A percentile compares a stretch with the other conserved stretches of the same genome.
Conservation (phyloP, 2,888 invertebrate species). For the Philonicus albiceps region DNA sequence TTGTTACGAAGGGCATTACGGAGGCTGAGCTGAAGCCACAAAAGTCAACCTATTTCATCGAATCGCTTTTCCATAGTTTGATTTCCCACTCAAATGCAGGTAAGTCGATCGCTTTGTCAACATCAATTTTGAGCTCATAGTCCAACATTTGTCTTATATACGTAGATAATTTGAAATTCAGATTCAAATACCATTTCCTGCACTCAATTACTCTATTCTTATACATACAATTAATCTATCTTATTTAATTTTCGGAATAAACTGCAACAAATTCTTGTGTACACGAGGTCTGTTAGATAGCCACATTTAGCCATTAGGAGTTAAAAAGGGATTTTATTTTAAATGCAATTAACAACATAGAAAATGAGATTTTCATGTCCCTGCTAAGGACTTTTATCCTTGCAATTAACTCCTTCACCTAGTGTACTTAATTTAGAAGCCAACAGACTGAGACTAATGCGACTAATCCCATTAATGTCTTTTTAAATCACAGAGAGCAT, state of each 20-base stretch:
- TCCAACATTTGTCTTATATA: neutral
- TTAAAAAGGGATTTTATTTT: neutral
- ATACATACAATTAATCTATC: too few species aligned
- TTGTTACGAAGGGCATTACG: neutral
- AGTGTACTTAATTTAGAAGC: neutral
- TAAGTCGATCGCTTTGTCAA: constrained; percentile 50
- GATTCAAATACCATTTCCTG: neutral
- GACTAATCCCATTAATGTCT: neutral
- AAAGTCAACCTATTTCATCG: constrained; percentile 57
- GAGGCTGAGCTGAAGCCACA: constrained; percentile 47
- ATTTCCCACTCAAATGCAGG: constrained; percentile 61
- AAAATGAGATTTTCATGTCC: neutral
- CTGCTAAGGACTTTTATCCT: neutral
- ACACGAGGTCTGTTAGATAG: too few species aligned
- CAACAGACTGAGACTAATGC: neutral
- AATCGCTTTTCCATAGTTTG: constrained; percentile 62
- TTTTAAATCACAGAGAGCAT: constrained; percentile 56
- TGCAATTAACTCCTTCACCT: neutral
- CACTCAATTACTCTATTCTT: neutral
- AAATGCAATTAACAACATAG: neutral
- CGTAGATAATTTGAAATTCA: neutral
- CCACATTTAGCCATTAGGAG: too few species aligned
- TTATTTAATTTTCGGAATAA: too few species aligned
- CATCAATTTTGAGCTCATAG: neutral
- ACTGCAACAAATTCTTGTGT: too few species aligned